Base-by-base conservation (phyloP, 2,888 invertebrate species). In the Hirtodrosophila histrioides region DNA sequence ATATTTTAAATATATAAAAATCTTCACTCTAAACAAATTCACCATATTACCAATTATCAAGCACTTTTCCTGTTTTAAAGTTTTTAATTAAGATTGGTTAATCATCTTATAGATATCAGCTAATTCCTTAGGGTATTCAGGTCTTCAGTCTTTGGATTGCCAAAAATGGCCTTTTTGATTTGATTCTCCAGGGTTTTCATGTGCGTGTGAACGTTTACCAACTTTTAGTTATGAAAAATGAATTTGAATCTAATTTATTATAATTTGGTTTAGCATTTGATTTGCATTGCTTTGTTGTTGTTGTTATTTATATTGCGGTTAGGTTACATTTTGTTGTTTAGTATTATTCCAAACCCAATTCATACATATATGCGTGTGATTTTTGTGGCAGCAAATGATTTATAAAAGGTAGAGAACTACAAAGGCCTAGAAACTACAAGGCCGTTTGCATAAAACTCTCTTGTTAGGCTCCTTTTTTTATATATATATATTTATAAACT, bases 241-340 rank as follows among this genome's bases (percentile, higher is more conserved):
- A 73, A 70, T 77, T 83, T 53, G 45, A 62, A 71, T 75, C 68
- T 46, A 78, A 81, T 81, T 84, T 79, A 66, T 80, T 73, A 72
- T 80, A 67, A 78, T 64, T 68, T 62, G 75, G 69, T 41, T 54
- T 53, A 11, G 50, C 7, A 56, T 62, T 55, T 75, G 61, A 57
- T 65, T 65, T 48, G 36, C 37, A 36, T 49, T 55, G 49, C 3
- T 44, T 49, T 55, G 49, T 2, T 44, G 48, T 49, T 56, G 11
- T 27, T 55, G 33, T 57, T 69, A 37, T 48, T 57, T 48, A 17
- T 33, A 37, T 31, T 57, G 57, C n/a, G 57, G 53, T 61, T 57
- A 33, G 29, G n/a, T 55, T n/a, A 37, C 44, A 41, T 62, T 31
- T 37, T 11, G 23, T n/a, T n/a, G 36, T 33, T 50, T 48, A 29